phyloP scores from a whole-genome alignment of 2,113 vertebrate species.

The Tyto alba region DNA sequence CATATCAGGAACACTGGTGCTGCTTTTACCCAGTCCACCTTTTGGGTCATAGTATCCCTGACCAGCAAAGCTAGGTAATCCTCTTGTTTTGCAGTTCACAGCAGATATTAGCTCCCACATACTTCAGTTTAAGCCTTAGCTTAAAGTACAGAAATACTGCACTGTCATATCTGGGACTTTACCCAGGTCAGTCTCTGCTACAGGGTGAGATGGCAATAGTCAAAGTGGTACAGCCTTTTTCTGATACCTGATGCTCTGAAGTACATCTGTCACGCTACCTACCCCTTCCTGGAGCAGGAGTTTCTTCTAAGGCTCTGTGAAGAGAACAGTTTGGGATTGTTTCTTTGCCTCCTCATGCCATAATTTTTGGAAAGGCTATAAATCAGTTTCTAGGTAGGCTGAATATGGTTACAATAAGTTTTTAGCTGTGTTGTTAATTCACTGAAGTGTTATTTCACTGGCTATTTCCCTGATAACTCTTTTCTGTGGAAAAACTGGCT shows the following conservation, averaged over 20 bases:
- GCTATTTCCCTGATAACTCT: background rate
- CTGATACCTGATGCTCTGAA: background rate
- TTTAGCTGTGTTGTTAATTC: background rate
- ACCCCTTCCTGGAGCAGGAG: background rate
- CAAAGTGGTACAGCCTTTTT: background rate
- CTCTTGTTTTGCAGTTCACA: background rate
- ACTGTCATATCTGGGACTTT: background rate
- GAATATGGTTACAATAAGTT: background rate
- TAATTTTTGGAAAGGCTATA: background rate
- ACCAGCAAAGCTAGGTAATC: background rate
- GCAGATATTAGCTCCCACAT: background rate
- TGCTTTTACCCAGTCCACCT: background rate
- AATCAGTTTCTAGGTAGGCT: background rate
- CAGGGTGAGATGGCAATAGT: background rate
- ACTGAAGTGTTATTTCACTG: background rate
- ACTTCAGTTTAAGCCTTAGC: background rate
- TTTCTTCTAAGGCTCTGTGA: background rate
- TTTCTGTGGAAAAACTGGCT: background rate
- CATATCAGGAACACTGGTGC: fast-evolving
- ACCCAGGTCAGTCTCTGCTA: background rate
- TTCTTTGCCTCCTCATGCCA: background rate
- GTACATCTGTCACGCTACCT: fast-evolving
- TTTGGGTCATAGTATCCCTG: background rate
- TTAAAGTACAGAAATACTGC: background rate
- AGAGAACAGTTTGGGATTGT: background rate